Percentiles rank a stretch among this genome's conserved stretches.
Conservation (phyloP, 92 coral and sea anemone genomes). For the Parazoanthus swiftii region DNA sequence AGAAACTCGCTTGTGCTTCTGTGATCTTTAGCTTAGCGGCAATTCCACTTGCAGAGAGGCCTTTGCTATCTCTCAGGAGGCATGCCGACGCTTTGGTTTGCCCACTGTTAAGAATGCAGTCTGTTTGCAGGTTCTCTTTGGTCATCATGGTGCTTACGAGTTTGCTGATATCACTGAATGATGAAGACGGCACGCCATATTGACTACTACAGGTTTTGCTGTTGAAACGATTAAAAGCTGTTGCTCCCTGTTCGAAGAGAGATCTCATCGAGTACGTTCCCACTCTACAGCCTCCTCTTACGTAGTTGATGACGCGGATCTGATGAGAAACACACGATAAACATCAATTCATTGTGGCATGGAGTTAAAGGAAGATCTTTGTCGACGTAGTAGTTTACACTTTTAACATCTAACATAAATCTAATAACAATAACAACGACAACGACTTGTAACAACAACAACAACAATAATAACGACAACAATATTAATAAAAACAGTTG, state of each 20-base stretch:
- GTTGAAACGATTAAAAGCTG: background rate
- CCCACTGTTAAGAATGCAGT: conserved; percentile 23
- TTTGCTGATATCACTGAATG: background rate
- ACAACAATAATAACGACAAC: too few species aligned
- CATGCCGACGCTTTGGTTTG: conserved; percentile 2
- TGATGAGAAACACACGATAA: background rate
- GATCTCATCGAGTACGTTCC: conserved; percentile 17
- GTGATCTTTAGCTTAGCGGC: background rate
- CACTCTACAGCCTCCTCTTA: conserved; percentile 12
- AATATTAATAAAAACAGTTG: too few species aligned
- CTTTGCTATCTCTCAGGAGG: conserved; percentile 4
- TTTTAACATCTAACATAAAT: too few species aligned
- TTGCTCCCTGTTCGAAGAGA: conserved; percentile 8
- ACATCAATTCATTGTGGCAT: background rate
- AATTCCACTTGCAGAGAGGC: background rate
- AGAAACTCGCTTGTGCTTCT: conserved; percentile 3
- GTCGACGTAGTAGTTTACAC: too few species aligned
- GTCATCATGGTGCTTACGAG: background rate
- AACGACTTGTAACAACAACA: too few species aligned
- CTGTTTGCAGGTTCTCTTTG: conserved; percentile 6
- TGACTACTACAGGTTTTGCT: background rate
- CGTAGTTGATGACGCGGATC: conserved; percentile 27
- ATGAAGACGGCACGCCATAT: conserved; percentile 5
- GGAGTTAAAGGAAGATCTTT: background rate
- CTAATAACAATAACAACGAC: too few species aligned